phyloP scores from a whole-genome alignment of 2,113 vertebrate genomes.

The Pteruthius melanotis region DNA sequence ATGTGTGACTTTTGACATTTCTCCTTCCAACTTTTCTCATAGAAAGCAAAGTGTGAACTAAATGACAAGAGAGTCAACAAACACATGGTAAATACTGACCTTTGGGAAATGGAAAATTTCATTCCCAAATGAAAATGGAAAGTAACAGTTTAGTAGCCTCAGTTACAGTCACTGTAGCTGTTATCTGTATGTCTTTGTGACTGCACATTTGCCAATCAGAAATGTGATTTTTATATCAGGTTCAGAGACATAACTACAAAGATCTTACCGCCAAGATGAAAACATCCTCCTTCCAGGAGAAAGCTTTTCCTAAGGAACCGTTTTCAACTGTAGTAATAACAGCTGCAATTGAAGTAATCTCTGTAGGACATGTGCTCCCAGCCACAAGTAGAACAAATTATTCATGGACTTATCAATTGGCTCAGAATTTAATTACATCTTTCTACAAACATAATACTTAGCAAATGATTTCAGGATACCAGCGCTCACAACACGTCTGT shows the following conservation, averaged over 20 bases:
- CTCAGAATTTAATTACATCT: neutral
- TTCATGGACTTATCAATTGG: rapidly evolving
- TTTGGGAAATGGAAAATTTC: neutral
- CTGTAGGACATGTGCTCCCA: neutral
- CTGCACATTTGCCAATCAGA: neutral
- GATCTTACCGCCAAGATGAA: neutral
- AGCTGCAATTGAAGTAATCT: neutral
- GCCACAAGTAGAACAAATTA: neutral
- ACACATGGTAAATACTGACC: neutral
- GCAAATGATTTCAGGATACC: neutral
- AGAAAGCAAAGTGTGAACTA: neutral
- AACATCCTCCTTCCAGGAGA: rapidly evolving
- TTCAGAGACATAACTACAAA: neutral
- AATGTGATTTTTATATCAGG: neutral
- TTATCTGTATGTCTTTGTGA: neutral
- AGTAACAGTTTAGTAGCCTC: neutral
- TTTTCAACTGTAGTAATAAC: neutral
- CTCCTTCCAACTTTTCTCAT: neutral
- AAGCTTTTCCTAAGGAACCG: neutral
- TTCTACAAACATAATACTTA: neutral
- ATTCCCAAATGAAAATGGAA: too few relatives aligned
- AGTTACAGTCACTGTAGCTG: neutral
- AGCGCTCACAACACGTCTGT: neutral
- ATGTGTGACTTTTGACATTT: neutral
- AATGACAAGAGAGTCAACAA: neutral